These are phyloP conservation scores for Eolophus roseicapilla DNA, from an alignment of 2,113 vertebrate species.

Conservation along the genomic window DNA sequence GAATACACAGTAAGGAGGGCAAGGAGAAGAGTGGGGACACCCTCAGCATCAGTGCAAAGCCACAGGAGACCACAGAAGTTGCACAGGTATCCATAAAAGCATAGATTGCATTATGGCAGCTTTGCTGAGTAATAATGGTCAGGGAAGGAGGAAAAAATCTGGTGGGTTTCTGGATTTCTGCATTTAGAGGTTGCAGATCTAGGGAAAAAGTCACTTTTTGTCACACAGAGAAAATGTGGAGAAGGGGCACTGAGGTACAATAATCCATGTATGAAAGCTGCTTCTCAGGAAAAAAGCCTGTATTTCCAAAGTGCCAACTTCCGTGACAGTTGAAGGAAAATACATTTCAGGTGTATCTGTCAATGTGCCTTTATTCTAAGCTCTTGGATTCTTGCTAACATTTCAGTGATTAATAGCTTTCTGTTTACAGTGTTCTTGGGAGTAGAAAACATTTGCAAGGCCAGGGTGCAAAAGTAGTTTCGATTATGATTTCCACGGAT, in stretches of 20 bases:
- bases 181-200: not conserved
- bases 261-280: not conserved
- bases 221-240: not conserved
- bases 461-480: not conserved
- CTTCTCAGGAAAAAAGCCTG: not conserved
- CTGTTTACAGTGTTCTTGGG: not conserved
- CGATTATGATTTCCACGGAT: accelerated
- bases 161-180: not conserved
- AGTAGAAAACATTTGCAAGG: not conserved
- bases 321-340: not conserved
- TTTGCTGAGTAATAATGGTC: not conserved
- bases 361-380: not conserved
- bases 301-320: not conserved
- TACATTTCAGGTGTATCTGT: not conserved
- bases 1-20: not conserved
- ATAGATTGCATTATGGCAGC: not conserved
- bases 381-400: not conserved
- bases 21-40: not conserved
- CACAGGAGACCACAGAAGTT: not conserved
- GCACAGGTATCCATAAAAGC: accelerated
- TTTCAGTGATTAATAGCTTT: not conserved
- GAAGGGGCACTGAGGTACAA: not conserved
- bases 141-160: not conserved
- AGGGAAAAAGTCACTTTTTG: not conserved
- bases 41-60: not conserved